Percentiles rank a stretch among this genome's conserved stretches.
phyloP scores from a whole-genome alignment of 2,888 invertebrate genomes.

The Dryocosmus kuriphilus region DNA sequence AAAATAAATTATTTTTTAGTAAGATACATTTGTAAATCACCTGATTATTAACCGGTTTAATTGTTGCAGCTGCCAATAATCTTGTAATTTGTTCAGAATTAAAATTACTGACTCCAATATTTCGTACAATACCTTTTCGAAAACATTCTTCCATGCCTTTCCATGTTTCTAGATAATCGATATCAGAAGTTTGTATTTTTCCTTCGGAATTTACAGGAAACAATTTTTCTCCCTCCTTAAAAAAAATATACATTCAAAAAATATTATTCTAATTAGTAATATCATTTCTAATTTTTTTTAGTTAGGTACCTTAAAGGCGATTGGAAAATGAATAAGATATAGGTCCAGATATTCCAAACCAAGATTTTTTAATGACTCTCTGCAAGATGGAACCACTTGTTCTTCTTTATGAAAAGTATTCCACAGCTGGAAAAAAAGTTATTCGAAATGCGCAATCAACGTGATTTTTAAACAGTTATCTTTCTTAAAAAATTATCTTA shows the following conservation, averaged over 20 bases:
- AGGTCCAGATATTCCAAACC: conserved; percentile 81
- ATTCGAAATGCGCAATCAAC: too few species aligned
- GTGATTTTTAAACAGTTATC: too few species aligned
- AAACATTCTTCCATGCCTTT: conserved; percentile 86
- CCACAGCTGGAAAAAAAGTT: conserved; percentile 79
- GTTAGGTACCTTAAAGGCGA: conserved; percentile 78
- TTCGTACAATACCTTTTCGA: conserved; percentile 81
- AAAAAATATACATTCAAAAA: conserved; percentile 41
- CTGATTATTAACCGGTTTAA: conserved; percentile 83
- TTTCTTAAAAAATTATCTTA: conserved; percentile 61
- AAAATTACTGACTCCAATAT: conserved; percentile 90
- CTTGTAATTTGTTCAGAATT: conserved; percentile 85
- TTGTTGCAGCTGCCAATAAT: conserved; percentile 80
- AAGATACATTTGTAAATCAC: conserved; percentile 77
- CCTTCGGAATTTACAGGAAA: conserved; percentile 83
- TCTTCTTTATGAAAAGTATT: conserved; percentile 82
- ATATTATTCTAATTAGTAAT: too few species aligned
- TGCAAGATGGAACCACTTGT: conserved; percentile 79
- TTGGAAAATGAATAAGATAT: conserved; percentile 82
- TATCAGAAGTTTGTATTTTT: conserved; percentile 81
- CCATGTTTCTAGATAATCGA: conserved; percentile 88
- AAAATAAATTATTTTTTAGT: neutral
- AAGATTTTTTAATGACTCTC: conserved; percentile 78
- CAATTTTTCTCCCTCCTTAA: conserved; percentile 82
- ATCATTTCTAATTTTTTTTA: too few species aligned